Evolutionary conservation across 2,888 invertebrate species (phyloP).

Genomic region (Tetramorium bicarinatum): DNA sequence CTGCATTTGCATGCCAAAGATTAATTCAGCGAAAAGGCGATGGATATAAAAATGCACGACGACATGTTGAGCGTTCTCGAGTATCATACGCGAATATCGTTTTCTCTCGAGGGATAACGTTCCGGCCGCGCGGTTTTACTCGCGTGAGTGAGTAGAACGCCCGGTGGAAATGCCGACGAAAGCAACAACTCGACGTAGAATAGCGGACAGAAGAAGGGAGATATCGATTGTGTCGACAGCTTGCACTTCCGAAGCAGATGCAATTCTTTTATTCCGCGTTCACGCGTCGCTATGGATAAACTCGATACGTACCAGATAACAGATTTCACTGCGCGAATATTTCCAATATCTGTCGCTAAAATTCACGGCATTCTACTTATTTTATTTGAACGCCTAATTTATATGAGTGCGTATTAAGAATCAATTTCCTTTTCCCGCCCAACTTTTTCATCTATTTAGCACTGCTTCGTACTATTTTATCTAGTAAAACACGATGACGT

Average conservation of each 20-base stretch:
- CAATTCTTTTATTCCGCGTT: constrained; percentile 53
- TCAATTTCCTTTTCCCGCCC: neutral
- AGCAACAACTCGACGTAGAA: constrained; percentile 46
- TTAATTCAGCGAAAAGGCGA: constrained; percentile 76
- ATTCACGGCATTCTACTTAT: neutral
- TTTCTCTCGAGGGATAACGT: constrained; percentile 51
- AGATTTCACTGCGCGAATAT: constrained; percentile 38
- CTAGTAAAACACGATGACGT: neutral
- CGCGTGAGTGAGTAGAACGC: constrained; percentile 30
- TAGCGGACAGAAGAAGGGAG: constrained; percentile 5
- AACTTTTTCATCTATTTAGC: neutral
- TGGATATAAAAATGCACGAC: constrained; percentile 81
- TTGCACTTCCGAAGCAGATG: constrained; percentile 57
- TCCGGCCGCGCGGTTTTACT: constrained; percentile 43
- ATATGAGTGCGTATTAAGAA: constrained; percentile 6
- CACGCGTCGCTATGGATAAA: constrained; percentile 44
- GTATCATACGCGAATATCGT: constrained; percentile 53
- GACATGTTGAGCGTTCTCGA: constrained; percentile 42
- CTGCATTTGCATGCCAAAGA: constrained; percentile 81
- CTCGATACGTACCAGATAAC: constrained; percentile 45
- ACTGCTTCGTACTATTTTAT: neutral
- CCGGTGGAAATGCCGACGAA: constrained; percentile 55
- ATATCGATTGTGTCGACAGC: constrained; percentile 57
- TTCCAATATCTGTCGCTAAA: constrained; percentile 46
- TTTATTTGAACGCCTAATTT: constrained; percentile 8